A percentile compares a stretch with the other conserved stretches of the same genome.
phyloP scores from a whole-genome alignment of 2,797 vertebrate genomes.

The Acrocephalus scirpaceus region DNA sequence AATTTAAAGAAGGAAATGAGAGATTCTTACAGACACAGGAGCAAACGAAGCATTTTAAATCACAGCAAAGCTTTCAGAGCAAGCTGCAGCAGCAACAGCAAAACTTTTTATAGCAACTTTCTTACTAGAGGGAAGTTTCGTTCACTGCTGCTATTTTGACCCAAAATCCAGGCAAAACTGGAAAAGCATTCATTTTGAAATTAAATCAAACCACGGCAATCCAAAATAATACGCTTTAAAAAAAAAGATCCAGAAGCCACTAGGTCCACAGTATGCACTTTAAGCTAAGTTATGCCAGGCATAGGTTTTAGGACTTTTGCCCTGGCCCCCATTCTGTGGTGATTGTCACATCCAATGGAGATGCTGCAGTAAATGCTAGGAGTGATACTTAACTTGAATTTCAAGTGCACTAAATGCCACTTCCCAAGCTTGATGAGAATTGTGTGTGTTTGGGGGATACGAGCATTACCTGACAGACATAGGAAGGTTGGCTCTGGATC shows the following conservation, averaged over 20 bases:
- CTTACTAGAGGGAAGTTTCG: not conserved
- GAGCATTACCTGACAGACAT: not conserved
- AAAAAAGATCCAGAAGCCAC: not conserved
- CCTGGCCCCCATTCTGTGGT: not conserved
- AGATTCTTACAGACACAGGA: constrained; percentile 61
- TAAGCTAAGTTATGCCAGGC: not conserved
- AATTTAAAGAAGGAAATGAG: constrained; percentile 73
- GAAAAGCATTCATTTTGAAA: not conserved
- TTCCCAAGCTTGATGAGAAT: not conserved
- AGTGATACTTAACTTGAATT: not conserved
- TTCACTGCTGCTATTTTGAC: not conserved
- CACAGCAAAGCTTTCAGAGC: constrained; percentile 41
- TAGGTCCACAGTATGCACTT: not conserved
- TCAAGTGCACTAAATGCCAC: not conserved
- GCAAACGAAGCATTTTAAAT: constrained; percentile 61
- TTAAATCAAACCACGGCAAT: not conserved
- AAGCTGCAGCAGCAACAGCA: constrained; percentile 27
- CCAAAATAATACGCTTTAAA: not conserved
- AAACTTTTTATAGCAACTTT: constrained; percentile 64
- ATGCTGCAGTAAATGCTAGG: not conserved
- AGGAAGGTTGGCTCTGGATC: not conserved
- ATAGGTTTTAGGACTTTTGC: not conserved
- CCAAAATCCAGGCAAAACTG: not conserved
- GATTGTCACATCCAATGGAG: not conserved
- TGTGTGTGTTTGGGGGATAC: fast-evolving